Evolutionary conservation across 2,113 vertebrate genomes (phyloP).

Genomic region (Tinamus guttatus): DNA sequence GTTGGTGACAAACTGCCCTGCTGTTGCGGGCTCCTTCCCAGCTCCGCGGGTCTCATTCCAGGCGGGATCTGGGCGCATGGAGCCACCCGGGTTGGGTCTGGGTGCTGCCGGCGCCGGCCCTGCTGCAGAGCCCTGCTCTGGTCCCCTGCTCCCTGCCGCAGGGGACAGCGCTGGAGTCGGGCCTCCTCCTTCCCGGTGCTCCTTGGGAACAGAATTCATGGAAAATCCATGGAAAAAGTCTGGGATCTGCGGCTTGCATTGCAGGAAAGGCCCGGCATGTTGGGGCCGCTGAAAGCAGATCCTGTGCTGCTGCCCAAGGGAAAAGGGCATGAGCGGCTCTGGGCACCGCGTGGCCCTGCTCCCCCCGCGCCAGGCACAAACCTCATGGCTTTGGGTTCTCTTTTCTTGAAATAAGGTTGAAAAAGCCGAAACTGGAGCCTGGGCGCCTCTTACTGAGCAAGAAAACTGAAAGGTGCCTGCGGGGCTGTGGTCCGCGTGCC

Average conservation of each 20-base stretch:
- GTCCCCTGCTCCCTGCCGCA: not conserved
- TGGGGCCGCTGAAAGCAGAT: not conserved
- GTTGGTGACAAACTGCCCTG: not conserved
- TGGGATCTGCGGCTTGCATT: not conserved
- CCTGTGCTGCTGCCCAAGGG: accelerated
- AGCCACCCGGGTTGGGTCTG: too few relatives aligned
- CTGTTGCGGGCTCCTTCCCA: not conserved
- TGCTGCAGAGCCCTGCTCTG: too few relatives aligned
- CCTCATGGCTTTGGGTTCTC: slow-evolving; percentile 52
- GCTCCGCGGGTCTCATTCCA: not conserved
- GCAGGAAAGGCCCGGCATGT: not conserved
- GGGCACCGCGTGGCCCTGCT: too few relatives aligned
- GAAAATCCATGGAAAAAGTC: not conserved
- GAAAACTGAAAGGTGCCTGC: slow-evolving; percentile 37
- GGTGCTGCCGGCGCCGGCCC: too few relatives aligned
- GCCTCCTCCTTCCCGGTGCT: not conserved
- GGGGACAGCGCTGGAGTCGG: not conserved
- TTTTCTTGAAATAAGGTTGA: slow-evolving; percentile 58
- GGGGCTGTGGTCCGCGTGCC: not conserved
- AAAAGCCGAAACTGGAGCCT: slow-evolving; percentile 29
- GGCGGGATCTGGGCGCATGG: too few relatives aligned
- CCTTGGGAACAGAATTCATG: not conserved
- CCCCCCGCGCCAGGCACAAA: too few relatives aligned
- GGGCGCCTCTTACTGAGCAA: not conserved
- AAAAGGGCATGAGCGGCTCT: not conserved